Percentiles rank a stretch among this genome's conserved stretches.
Evolutionary conservation across 2,113 vertebrate species (phyloP).

Genomic region (Periophthalmus modestus): DNA sequence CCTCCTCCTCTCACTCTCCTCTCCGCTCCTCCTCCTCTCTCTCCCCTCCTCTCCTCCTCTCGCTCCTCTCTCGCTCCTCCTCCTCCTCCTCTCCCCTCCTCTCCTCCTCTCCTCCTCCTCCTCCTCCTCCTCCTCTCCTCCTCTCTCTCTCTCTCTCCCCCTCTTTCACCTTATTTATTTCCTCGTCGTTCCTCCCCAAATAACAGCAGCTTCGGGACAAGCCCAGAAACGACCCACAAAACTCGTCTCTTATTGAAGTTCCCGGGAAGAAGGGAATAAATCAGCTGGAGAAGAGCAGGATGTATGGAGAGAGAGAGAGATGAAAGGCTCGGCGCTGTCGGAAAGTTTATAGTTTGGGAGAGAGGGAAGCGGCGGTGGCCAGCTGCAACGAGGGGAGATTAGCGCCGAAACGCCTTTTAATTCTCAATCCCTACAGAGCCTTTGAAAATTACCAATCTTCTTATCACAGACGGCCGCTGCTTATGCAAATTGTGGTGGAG

Average conservation of each 20-base stretch:
- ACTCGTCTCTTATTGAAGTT: background rate
- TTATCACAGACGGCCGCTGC: slow-evolving; percentile 85
- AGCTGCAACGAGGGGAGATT: slow-evolving; percentile 85
- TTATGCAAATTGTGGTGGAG: slow-evolving; percentile 89
- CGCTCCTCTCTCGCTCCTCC: too few relatives aligned
- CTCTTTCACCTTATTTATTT: slow-evolving; percentile 65
- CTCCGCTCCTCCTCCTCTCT: too few relatives aligned
- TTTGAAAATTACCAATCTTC: slow-evolving; percentile 90
- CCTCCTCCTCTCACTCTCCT: too few relatives aligned
- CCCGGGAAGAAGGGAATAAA: slow-evolving; percentile 11
- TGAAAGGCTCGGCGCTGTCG: slow-evolving; percentile 45
- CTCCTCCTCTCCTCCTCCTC: too few relatives aligned
- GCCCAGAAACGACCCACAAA: background rate
- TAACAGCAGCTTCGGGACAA: slow-evolving; percentile 51
- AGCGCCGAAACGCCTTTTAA: slow-evolving; percentile 84
- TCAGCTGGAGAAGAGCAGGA: slow-evolving; percentile 13
- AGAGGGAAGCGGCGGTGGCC: slow-evolving; percentile 82
- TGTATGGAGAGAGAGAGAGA: slow-evolving; percentile 6
- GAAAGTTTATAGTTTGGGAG: slow-evolving; percentile 82
- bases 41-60: too few relatives aligned
- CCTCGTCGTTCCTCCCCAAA: slow-evolving; percentile 65
- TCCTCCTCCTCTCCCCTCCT: too few relatives aligned
- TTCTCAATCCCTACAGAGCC: slow-evolving; percentile 86
- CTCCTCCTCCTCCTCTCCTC: too few relatives aligned
- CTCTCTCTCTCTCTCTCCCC: too few relatives aligned